A percentile compares a stretch with the other conserved stretches of the same genome.
Evolutionary conservation across 53 echinoderm and acorn worm genomes (phyloP).

Genomic region (Paelopatides confundens): DNA sequence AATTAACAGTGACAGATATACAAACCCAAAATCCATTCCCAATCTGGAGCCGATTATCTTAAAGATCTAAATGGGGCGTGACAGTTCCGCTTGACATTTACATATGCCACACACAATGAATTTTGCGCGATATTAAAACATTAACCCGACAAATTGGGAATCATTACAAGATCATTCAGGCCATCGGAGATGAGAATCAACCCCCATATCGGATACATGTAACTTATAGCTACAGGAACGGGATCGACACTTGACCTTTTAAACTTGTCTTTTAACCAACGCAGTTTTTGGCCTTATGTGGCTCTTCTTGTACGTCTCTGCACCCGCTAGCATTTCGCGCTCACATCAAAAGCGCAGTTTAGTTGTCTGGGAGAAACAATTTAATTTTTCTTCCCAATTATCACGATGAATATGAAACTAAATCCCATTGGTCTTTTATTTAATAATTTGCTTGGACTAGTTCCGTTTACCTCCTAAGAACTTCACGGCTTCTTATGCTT

Average conservation of each 20-base stretch:
- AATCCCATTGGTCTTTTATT: neutral
- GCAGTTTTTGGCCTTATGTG: neutral
- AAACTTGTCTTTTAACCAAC: neutral
- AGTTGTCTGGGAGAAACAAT: conserved; percentile 31
- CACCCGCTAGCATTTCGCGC: conserved; percentile 26
- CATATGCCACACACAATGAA: conserved; percentile 19
- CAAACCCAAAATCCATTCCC: neutral
- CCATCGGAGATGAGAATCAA: conserved; percentile 6
- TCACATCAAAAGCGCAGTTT: conserved; percentile 7
- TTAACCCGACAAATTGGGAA: conserved; percentile 21
- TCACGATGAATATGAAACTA: conserved; percentile 28
- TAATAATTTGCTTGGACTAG: no score
- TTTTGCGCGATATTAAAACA: conserved; percentile 14
- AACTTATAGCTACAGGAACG: neutral
- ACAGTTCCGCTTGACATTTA: neutral
- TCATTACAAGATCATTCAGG: conserved; percentile 39
- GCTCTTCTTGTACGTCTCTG: neutral
- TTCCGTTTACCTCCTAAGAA: no score
- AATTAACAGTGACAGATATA: conserved; percentile 34
- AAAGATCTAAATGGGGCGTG: conserved; percentile 25
- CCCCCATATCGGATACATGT: neutral
- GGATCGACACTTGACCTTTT: conserved; percentile 8
- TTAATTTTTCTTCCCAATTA: conserved; percentile 39
- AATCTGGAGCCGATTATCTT: conserved; percentile 35
- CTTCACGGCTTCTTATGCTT: no score